Base-by-base conservation (phyloP, 1,140 invertebrate genomes). In the Drosophila parabipectinata region DNA sequence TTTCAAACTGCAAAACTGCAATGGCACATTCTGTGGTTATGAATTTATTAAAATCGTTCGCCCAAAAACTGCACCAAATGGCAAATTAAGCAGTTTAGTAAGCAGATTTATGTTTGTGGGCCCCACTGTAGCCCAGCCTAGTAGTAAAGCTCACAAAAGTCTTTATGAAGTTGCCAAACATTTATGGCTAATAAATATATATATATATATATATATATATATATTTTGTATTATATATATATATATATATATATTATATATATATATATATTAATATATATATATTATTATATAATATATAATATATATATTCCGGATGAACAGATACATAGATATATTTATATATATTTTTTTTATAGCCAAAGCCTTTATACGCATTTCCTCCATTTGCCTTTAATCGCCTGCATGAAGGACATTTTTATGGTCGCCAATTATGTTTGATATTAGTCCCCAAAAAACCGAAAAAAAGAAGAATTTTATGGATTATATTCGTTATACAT, bases 51-150 rank as follows among this genome's bases (percentile, higher is more conserved):
- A 69, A 69, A 56, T 69, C 63, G 51, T 12, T 56, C 26, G 30
- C 50, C 50, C 66, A 68, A 68, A 69, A 69, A 69, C 63, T 68
- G 66, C 66, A 69, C 63, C 66, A 26, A 69, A 69, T 69, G 66
- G 66, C 66, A 69, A 69, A 69, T 69, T 69, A 69, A 69, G 63
- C 66, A 56, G 66, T 69, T 69, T 69, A 68, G 51, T 52, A 69
- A 69, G 51, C 51, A 50, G 63, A 69, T 69, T 69, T 69, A 69
- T 69, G 26, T 7, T 28, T 7, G 5, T 28, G 26, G 41, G 30
- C 8, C 47, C 15, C 47, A 66, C 55, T 66, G 45, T 32, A 15
- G 21, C 24, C 56, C 58, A 26, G 12, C 30, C 37, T 44, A 21
- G 21, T 44, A 21, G 21, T 3, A 21, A 21, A 21, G 21, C 26